Base-by-base conservation (phyloP, 2,113 vertebrate species). In the Rhombomys opimus region DNA sequence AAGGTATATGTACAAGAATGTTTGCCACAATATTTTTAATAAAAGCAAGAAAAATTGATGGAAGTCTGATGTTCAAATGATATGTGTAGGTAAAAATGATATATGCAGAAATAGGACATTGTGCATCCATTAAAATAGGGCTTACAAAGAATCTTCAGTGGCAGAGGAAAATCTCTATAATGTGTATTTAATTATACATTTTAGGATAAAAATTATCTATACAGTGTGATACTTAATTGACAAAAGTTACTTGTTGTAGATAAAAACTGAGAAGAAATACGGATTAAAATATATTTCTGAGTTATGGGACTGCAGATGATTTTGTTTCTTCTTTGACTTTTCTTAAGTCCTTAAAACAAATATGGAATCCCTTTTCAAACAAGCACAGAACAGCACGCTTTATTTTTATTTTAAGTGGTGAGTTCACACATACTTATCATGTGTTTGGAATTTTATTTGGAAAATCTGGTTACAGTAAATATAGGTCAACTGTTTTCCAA, bases 381-480 rank as follows among this genome's bases (percentile, higher is more conserved):
- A 94, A 77, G 25, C 63, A 86, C 59, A 82, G 94, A 80, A 81
- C 25, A 54, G 13, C 30, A 1, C 2, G 25, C 38, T 96, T 84
- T 87, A 81, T 96, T 97, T 97, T 94, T 73, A 91, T 96, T 89
- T 20, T 57, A 7, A 92, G 72, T 94, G 75, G 59, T 90, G 35
- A 94, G 86, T 93, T 14, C 38, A 67, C 57, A 85, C 90, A 91
- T 81, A 90, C 76, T 97, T 94, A 97, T 96, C 94, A 81, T 30
- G 92, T 88, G 94, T 75, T 93, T 96, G 85, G 92, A 93, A 81
- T 92, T 98, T 96, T 95, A 94, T 96, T 96, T 96, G 97, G 97
- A 97, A 98, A 98, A 93, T 96, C 96, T 95, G 95, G 88, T 96
- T 91, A 97, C 97, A 97, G 96, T 96, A 96, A 97, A 97, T 96